These are phyloP conservation scores for Drosophila anomelani DNA, from an alignment of 2,888 invertebrate species.

Conservation along the genomic window DNA sequence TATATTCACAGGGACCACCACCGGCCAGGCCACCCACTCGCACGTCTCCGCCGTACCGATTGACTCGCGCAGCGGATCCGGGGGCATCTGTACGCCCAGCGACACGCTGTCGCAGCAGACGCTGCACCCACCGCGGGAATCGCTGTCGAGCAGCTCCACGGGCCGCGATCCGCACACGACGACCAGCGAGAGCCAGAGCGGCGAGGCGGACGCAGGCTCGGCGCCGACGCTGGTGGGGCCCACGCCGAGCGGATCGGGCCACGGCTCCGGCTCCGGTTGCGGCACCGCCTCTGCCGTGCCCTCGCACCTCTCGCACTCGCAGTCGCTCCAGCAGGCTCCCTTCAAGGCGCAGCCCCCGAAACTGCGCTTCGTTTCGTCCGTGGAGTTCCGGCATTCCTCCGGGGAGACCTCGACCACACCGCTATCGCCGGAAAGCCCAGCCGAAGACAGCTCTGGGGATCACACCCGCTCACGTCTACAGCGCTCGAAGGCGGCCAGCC, in stretches of 20 bases:
- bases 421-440: constrained; percentile 90
- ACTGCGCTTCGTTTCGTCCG: constrained; percentile 92
- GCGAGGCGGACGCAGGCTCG: constrained; percentile 77
- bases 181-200: constrained; percentile 84
- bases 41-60: constrained; percentile 83
- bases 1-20: constrained; percentile 87
- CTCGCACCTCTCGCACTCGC: constrained; percentile 85
- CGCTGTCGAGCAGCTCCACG: constrained; percentile 87
- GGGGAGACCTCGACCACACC: constrained; percentile 92
- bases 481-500: constrained; percentile 95
- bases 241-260: constrained; percentile 67
- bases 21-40: constrained; percentile 84
- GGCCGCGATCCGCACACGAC: constrained; percentile 84
- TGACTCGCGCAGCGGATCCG: constrained; percentile 84
- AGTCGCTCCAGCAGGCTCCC: constrained; percentile 84
- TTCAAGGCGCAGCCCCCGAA: constrained; percentile 87
- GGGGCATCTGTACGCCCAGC: constrained; percentile 84
- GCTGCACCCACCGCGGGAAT: constrained; percentile 86
- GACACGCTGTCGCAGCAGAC: constrained; percentile 85
- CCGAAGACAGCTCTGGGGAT: constrained; percentile 88
- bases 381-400: constrained; percentile 92
- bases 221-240: constrained; percentile 79
- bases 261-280: constrained; percentile 53
- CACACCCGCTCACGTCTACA: constrained; percentile 89
- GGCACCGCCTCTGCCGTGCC: constrained; percentile 76